Evolutionary conservation across 2,797 vertebrate species (phyloP).

Genomic region (Sardinella longiceps): DNA sequence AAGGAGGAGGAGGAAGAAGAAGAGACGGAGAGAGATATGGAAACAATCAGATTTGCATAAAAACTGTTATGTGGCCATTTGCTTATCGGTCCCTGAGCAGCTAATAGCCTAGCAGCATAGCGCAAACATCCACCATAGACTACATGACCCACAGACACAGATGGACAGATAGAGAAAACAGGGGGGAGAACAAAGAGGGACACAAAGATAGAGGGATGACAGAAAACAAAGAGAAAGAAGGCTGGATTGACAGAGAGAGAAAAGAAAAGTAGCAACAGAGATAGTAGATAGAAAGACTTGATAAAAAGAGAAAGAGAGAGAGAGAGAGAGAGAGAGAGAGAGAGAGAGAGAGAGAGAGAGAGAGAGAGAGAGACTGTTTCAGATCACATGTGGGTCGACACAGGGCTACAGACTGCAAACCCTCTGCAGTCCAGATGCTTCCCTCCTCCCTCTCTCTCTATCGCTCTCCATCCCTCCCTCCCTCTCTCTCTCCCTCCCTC

Average conservation of each 20-base stretch:
- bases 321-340: not conserved
- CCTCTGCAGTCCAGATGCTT: conserved; percentile 25
- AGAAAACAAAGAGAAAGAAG: not conserved
- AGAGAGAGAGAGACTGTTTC: not conserved
- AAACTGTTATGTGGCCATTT: not conserved
- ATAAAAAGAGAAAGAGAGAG: not conserved
- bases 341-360: not conserved
- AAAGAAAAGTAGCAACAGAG: conserved; percentile 1
- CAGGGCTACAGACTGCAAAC: conserved; percentile 19
- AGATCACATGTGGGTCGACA: conserved; percentile 11
- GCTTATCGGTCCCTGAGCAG: not conserved
- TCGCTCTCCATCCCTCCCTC: too few relatives aligned
- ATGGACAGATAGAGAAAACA: not conserved
- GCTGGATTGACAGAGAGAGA: conserved; percentile 13
- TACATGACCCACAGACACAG: not conserved
- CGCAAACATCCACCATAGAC: not conserved
- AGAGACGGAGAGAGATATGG: too few relatives aligned
- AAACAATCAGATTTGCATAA: conserved; percentile 1
- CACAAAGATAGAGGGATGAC: not conserved
- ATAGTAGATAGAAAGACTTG: not conserved
- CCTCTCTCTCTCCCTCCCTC: not conserved
- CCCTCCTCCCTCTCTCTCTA: not conserved
- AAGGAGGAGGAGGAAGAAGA: not conserved
- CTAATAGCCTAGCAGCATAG: not conserved
- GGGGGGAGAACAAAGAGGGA: not conserved